A percentile compares a stretch with the other conserved stretches of the same genome.
Evolutionary conservation across 2,113 vertebrate genomes (phyloP).

Genomic region (Ceyx melanurus): DNA sequence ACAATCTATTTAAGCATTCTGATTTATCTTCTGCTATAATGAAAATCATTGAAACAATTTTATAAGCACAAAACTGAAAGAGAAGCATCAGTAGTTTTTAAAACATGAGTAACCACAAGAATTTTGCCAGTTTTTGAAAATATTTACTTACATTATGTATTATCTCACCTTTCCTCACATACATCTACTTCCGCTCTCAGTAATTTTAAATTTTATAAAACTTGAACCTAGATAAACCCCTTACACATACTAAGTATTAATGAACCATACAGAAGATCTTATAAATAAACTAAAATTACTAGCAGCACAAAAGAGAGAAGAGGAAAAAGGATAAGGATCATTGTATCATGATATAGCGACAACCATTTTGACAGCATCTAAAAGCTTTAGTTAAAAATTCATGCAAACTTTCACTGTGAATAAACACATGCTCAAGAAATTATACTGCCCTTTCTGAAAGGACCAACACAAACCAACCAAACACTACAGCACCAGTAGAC

Average conservation of each 20-base stretch:
- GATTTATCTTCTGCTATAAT: background rate
- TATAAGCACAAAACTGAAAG: background rate
- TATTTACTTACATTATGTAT: background rate
- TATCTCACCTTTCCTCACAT: background rate
- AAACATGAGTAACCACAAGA: background rate
- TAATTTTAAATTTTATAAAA: background rate
- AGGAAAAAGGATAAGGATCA: background rate
- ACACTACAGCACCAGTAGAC: background rate
- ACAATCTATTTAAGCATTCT: background rate
- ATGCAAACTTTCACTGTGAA: background rate
- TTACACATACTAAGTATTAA: background rate
- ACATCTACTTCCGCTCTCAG: background rate
- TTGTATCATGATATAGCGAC: background rate
- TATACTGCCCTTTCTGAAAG: background rate
- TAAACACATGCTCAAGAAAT: background rate
- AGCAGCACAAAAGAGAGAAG: background rate
- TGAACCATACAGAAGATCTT: background rate
- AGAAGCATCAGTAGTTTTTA: background rate
- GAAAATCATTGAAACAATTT: background rate
- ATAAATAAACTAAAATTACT: background rate
- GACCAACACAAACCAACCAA: background rate
- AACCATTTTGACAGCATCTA: background rate
- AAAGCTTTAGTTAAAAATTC: background rate
- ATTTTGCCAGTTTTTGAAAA: background rate
- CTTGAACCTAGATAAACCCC: background rate